These are phyloP conservation scores for Nesidiocoris tenuis DNA, from an alignment of 2,888 invertebrate species.

Conservation along the genomic window DNA sequence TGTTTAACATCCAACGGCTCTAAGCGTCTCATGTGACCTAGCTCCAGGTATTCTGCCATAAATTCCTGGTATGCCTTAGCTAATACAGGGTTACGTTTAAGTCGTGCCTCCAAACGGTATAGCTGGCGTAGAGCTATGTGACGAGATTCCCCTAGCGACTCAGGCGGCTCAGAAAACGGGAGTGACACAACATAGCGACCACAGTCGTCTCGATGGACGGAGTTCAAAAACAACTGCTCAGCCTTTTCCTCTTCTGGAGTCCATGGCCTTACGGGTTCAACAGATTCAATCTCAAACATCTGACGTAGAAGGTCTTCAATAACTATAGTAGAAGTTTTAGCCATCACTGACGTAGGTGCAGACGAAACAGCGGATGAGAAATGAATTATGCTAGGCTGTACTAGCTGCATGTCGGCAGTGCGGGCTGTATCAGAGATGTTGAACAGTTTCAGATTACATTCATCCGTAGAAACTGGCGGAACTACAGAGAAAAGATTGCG, in stretches of 20 bases:
- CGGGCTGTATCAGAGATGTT: neutral
- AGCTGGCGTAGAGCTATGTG: neutral
- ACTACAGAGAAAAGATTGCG: neutral
- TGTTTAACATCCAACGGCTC: too few species aligned
- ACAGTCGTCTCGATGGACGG: neutral
- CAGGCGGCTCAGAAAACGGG: neutral
- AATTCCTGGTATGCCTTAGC: slow-evolving; percentile 3
- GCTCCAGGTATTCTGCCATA: slow-evolving; percentile 36
- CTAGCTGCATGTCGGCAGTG: neutral
- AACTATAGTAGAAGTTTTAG: neutral
- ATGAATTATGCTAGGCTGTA: neutral
- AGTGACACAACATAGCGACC: slow-evolving; percentile 14
- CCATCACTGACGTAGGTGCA: too few species aligned
- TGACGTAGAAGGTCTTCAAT: neutral
- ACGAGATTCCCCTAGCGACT: neutral
- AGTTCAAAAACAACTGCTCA: neutral
- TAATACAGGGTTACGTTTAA: slow-evolving; percentile 5
- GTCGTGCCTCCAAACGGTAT: neutral
- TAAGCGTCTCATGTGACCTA: too few species aligned
- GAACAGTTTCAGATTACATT: neutral
- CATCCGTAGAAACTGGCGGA: neutral
- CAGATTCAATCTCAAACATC: slow-evolving; percentile 20
- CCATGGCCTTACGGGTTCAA: neutral
- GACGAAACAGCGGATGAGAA: neutral
- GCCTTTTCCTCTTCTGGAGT: slow-evolving; percentile 5